These are phyloP conservation scores for Hypanus sabinus DNA, from an alignment of 2,113 vertebrate species.

Conservation along the genomic window DNA sequence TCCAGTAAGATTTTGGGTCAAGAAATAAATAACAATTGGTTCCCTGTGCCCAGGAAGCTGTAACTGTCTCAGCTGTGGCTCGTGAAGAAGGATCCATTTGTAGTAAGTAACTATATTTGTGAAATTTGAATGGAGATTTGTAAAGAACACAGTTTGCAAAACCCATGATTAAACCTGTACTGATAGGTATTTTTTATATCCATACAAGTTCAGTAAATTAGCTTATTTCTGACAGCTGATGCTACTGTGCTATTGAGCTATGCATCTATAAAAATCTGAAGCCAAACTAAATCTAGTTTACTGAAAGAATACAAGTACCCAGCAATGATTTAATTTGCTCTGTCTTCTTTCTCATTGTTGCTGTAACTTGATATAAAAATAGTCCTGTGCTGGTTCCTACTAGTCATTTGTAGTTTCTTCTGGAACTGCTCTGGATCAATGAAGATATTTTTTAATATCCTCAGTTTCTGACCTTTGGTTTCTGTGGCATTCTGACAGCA, in stretches of 20 bases:
- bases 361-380: not conserved
- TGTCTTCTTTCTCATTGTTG: not conserved
- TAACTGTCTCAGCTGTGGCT: not conserved
- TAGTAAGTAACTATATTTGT: not conserved
- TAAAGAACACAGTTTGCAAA: not conserved
- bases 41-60: not conserved
- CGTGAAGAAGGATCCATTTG: not conserved
- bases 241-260: not conserved
- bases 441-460: not conserved
- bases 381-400: not conserved
- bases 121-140: not conserved
- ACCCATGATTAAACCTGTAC: not conserved
- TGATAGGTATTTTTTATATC: not conserved
- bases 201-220: not conserved
- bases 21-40: not conserved
- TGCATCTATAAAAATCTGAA: not conserved
- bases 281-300: not conserved
- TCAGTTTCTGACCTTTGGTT: not conserved
- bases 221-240: not conserved
- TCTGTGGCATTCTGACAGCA: conserved; percentile 3
- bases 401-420: not conserved
- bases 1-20: not conserved
- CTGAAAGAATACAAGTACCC: not conserved
- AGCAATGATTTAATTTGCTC: not conserved
- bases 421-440: not conserved